A percentile compares a stretch with the other conserved stretches of the same genome.
phyloP scores from a whole-genome alignment of 1,140 invertebrate genomes.

The Drosophila nasuta region DNA sequence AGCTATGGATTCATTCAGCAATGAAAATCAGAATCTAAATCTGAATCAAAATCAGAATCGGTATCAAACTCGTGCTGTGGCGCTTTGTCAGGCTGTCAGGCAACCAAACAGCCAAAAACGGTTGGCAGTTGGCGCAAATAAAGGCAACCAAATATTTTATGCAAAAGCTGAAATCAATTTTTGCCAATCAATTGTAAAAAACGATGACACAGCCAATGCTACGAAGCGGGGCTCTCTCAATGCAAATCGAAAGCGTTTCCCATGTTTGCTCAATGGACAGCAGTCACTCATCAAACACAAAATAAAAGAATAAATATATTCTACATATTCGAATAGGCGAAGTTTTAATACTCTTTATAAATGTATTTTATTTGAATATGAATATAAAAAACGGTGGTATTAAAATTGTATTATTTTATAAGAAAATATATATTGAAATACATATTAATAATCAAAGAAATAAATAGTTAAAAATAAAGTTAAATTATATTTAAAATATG shows the following conservation, averaged over 20 bases:
- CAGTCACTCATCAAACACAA: slow-evolving; percentile 13
- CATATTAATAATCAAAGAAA: too few relatives aligned
- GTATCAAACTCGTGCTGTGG: slow-evolving; percentile 21
- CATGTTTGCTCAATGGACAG: slow-evolving; percentile 71
- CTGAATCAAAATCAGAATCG: slow-evolving; percentile 10
- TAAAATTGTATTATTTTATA: too few relatives aligned
- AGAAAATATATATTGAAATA: too few relatives aligned
- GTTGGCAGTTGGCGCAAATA: slow-evolving; percentile 69
- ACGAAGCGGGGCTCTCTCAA: slow-evolving; percentile 24
- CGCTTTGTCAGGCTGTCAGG: slow-evolving; percentile 63
- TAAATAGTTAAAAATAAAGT: too few relatives aligned
- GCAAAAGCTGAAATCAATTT: slow-evolving; percentile 80
- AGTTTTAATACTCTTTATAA: not conserved
- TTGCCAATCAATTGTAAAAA: slow-evolving; percentile 79
- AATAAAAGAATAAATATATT: not conserved
- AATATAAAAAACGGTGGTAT: too few relatives aligned
- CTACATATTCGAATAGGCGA: not conserved
- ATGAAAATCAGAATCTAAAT: slow-evolving; percentile 3
- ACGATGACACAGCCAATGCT: slow-evolving; percentile 54
- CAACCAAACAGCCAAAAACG: slow-evolving; percentile 13
- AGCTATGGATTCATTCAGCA: slow-evolving; percentile 1
- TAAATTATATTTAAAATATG: too few relatives aligned
- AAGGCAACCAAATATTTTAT: slow-evolving; percentile 75
- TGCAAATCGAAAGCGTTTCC: slow-evolving; percentile 52
- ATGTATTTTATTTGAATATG: too few relatives aligned